Base-by-base conservation (phyloP, 2,888 invertebrate species). In the Zygothrica quintamaculata region DNA sequence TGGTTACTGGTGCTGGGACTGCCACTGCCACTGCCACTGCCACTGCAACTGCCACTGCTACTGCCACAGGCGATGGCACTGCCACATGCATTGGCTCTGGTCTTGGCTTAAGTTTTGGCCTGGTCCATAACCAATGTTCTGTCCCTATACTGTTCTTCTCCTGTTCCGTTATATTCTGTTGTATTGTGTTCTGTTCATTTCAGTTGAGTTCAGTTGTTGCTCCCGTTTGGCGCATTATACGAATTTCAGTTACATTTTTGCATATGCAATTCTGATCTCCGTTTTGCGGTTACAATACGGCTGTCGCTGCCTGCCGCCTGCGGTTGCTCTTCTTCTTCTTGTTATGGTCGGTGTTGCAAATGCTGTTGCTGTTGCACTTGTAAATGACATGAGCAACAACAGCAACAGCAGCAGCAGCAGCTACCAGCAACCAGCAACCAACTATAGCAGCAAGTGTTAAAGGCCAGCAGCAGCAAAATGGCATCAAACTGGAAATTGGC, bases 221-320 rank as follows among this genome's bases (percentile, higher is more conserved):
- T 51, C 61, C 42, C 29, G 37, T 62, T 65, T 53, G 47, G 52
- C 43, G 51, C 68, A 73, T 79, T 79, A 65, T 58, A 40, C 65
- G 80, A 76, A 79, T 79, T 76, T 76, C 76, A 68, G 76, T 76
- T 76, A 80, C 74, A 77, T 80, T 77, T 77, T 77, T 77, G 77
- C 77, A 77, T 77, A 77, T 77, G 77, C 81, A 80, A 77, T 77
- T 74, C 76, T 79, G 76, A 76, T 76, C 76, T 79, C 73, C 79
- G 80, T 60, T 80, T 77, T 77, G 77, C 61, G 77, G 77, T 77
- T 80, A 51, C 76, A 75, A 67, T 67, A 67, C 59, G 62, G 52
- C 56, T 69, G 18, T 57, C 39, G 51, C 47, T 59, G 77, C 65
- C 76, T 73, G 66, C 60, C 58, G 55, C 55, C 57, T 75, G 72